Evolutionary conservation across 2,888 invertebrate genomes (phyloP), one percentile per base, ranked within the genome.

Genomic region (Falcaria lacertinaria): DNA sequence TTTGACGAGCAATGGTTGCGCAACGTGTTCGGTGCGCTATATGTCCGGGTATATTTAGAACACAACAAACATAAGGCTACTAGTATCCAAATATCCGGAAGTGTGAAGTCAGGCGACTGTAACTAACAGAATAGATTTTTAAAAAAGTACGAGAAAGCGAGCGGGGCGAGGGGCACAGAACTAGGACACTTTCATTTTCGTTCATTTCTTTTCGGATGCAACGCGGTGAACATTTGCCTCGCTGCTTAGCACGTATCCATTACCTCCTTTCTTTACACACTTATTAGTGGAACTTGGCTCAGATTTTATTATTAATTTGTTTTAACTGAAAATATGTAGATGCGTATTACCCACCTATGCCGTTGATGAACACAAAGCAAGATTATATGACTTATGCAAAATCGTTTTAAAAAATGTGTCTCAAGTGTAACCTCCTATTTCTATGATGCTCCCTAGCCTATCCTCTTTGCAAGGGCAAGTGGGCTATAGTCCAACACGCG

Each of bases 161-260:
- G 63, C 58, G 69, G 66, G 65, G 62, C 57, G 70, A 65, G 72
- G 67, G 72, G 61, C 69, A 68, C 55, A 66, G 63, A 88, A 76
- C 80, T 87, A 57, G 88, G 88, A 68, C 86, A 89, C 88, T 89
- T 88, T 88, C 89, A 82, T 86, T 89, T 85, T 89, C 89, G 81
- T 87, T 87, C 79, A 81, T 86, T 87, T 87, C 84, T 87, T 87
- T 87, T 88, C 79, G 79, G 84, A 85, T 87, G 83, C 83, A 83
- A 68, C 73, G 70, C 72, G 68, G 63, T 71, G 69, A 74, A 71
- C 76, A 75, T 80, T 82, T 80, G 72, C 75, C 68, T 72, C 67
- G 72, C 74, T 74, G 78, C 76, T 80, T 80, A 80, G 70, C 80
- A 67, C 72, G 78, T 76, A 70, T 75, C 74, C 77, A 70, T 79